Base-by-base conservation (phyloP, 2,113 vertebrate species). In the Phyllostomus discolor region DNA sequence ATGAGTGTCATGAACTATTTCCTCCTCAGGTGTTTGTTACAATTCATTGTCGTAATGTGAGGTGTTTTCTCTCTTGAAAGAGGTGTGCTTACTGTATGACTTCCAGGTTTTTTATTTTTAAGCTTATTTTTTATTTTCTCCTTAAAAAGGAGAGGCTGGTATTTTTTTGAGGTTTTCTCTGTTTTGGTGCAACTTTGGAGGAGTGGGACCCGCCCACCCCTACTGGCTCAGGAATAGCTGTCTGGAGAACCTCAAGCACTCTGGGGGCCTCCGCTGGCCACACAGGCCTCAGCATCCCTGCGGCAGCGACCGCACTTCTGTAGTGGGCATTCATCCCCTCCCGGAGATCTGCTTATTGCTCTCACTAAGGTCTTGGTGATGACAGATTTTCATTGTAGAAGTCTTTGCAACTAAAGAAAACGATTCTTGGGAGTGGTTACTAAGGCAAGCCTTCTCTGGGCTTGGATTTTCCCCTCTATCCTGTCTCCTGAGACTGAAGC, bases 241-340 rank as follows among this genome's bases (percentile, higher is more conserved):
- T 41, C 22, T 14, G 46, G 87, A 41, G 66, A 19, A 64, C 3
- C n/a, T 1, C 2, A 72, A 5, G 9, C 33, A 7, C 46, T 9
- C 26, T 2, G 10, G 50, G 22, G 57, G 28, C 26, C 48, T 50
- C 3, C 7, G 2, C 10, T 3, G 20, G 16, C 35, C 41, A 22
- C 11, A 4, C 7, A 22, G 43, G 69, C 69, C 48, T 31, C 1
- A 11, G 16, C 19, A n/a, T 24, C 54, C 64, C 15, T 2, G 20
- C 2, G 35, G 57, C 48, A 2, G 26, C 33, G 6, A 48, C 19
- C 48, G 1, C 4, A 0, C 16, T 43, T 7, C 0, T 17, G 17
- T 11, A 7, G 4, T 72, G 19, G 54, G 28, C 66, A 26, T 9
- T 24, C 57, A 24, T 75, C 46, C 46, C 41, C 1, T 0, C 0